Conservation (phyloP, 2,888 invertebrate species). For the Schizotus pectinicornis region DNA sequence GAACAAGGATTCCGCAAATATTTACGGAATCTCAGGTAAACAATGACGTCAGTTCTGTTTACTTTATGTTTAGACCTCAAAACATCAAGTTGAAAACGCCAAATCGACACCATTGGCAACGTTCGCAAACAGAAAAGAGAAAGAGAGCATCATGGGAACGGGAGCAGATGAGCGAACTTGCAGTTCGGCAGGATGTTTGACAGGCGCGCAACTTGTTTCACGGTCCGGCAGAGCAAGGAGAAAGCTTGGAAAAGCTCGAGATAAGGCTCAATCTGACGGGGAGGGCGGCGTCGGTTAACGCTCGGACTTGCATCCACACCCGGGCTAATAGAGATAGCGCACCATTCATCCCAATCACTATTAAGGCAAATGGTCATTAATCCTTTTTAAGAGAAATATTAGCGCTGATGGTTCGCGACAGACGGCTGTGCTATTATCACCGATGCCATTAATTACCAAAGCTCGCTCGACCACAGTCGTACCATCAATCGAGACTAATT, state of each 20-base stretch:
- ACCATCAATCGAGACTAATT: too few relatives aligned
- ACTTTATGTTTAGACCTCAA: constrained; percentile 16
- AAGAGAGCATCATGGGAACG: constrained; percentile 38
- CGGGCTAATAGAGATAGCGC: constrained; percentile 50
- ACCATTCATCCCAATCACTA: constrained; percentile 54
- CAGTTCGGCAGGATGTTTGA: constrained; percentile 46
- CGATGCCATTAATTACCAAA: constrained; percentile 24
- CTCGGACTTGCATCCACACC: constrained; percentile 47
- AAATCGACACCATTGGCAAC: constrained; percentile 9
- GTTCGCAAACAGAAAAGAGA: constrained; percentile 2
- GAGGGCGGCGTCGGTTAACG: constrained; percentile 18
- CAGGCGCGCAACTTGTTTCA: constrained; percentile 51
- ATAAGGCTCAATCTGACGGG: constrained; percentile 43
- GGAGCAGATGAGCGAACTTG: constrained; percentile 44
- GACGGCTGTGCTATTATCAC: constrained; percentile 31
- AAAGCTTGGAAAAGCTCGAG: constrained; percentile 47
- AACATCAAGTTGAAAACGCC: constrained; percentile 9
- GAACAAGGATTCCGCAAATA: constrained; percentile 1
- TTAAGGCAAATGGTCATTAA: constrained; percentile 53
- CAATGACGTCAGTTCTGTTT: constrained; percentile 16
- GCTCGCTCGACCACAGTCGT: not conserved
- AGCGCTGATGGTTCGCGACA: constrained; percentile 40
- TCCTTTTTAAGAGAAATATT: constrained; percentile 53
- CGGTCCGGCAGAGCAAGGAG: constrained; percentile 50
- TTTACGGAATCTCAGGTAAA: constrained; percentile 8